Base-by-base conservation (phyloP, 1,140 invertebrate species). In the Penaeus japonicus region DNA sequence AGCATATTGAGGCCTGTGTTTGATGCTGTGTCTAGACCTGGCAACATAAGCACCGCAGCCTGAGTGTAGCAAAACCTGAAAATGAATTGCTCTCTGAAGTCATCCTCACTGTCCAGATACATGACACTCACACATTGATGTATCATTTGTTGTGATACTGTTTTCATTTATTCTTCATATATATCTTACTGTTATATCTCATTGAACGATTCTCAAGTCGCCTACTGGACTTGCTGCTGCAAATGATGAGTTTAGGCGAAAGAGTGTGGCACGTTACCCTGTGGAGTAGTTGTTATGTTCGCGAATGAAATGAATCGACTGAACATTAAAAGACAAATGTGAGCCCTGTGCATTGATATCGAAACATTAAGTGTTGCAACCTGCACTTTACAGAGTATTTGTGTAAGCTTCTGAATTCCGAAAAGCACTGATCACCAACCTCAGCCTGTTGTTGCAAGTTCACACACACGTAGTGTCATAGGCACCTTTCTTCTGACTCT, bases 331-430 rank as follows among this genome's bases (percentile, higher is more conserved):
- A 83, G 35, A 83, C 30, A 39, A 32, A 62, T 55, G 59, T 55
- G 39, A 83, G 27, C 57, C 78, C 81, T 39, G 17, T 83, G 81
- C 81, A 83, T 83, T 83, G 59, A 62, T 83, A 59, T 83, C 77
- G 39, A 79, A 83, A 35, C 57, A 83, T 55, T 83, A 65, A 83
- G 81, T 83, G 81, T 83, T 83, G 81, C 81, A 62, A 62, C 81
- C 81, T 59, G 81, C 59, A 83, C 81, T 83, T 83, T 83, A 59
- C 81, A 62, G 32, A 83, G 81, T 83, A 83, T 83, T 62, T 83
- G 81, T 83, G 59, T 83, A 59, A 83, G 81, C 81, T 83, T 83
- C 35, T 83, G 81, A 65, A 83, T 39, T 83, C 81, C 22, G 24
- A 83, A 83, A 83, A 65, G 81, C 81, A 83, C 81, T 83, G 59